Evolutionary conservation across 2,888 invertebrate species (phyloP), one percentile per base, ranked within the genome.

Genomic region (Platerodrilus igneus): DNA sequence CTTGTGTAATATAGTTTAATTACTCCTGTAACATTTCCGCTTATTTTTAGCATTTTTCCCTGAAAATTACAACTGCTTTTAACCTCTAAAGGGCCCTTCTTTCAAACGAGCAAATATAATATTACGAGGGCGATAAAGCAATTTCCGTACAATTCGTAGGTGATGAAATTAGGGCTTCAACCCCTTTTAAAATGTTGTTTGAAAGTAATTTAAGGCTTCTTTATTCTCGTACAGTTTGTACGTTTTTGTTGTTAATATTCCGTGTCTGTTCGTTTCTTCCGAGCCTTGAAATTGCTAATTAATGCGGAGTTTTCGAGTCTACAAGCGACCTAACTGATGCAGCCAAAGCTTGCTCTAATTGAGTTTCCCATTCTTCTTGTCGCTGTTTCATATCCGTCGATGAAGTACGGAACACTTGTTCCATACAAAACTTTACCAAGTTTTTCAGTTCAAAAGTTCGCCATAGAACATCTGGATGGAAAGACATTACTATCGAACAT

Each of bases 281-380:
- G 40, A 37, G 39, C 40, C 39, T 42, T 38, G 35, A 48, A 44
- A 51, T 43, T 46, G 47, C 46, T 49, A 49, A 51, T 49, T 49
- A 51, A 51, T 49, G 49, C 51, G 46, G 44, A 44, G 38, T 42
- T 39, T 33, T n/a, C n/a, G n/a, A 36, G 22, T 31, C 39, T 41
- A 29, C 28, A 39, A 37, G 44, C 37, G 40, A 40, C 43, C 37
- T 34, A 35, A 33, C 30, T 32, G 31, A 39, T 37, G 40, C 32
- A 28, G 31, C 33, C 36, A 41, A 39, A 48, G 38, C 41, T 38
- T 40, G 48, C 23, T 40, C 45, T 51, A 51, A 51, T 51, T 51
- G 51, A 48, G 51, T 51, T 51, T 51, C 42, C 38, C 46, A 47
- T 38, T 43, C 41, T 46, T 50, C 37, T 38, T 26, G 46, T 36